Evolutionary conservation across 2,113 vertebrate genomes (phyloP), one percentile per base, ranked within the genome.

Genomic region (Cyprinodon variegatus): DNA sequence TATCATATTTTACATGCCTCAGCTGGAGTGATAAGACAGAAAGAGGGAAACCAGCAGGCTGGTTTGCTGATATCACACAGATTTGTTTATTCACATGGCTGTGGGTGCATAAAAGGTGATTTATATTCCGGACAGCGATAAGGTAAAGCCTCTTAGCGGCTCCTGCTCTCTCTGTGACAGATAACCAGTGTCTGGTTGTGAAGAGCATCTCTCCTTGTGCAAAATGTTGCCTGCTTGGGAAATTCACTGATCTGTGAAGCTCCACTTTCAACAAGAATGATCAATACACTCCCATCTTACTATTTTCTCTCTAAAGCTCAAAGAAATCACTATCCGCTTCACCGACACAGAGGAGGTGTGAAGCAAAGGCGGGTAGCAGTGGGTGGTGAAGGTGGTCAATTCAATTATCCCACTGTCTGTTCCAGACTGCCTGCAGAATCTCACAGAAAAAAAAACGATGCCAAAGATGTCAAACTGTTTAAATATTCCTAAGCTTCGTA

Each of bases 251-350:
- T 88, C 82, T 89, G 85, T 85, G 79, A 85, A 86, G 86, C 82
- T 87, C 76, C 60, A 59, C 82, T 78, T 80, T 81, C 17, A 9
- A 81, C 75, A 74, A 77, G 79, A 84, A 85, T 82, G 82, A 94
- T 93, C 93, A 88, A 93, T 94, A 90, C 77, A 60, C 82, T 86
- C 80, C 91, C 81, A 89, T 92, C 85, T 89, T 70, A 86, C 76
- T 84, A 76, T 89, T 89, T 90, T 89, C 76, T 76, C 78, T 85
- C 68, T 50, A 71, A 88, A 83, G 79, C 84, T 85, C 73, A 84
- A 85, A 91, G 79, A 86, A 89, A 91, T 85, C 86, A 59, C 85
- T 84, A 84, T 77, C 87, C 29, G 17, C 68, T 59, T 70, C 78
- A 37, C 68, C 20, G 65, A 53, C 85, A 82, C 76, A 62, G 72